Evolutionary conservation across 1,140 invertebrate genomes (phyloP).

Genomic region (Lerema accius): DNA sequence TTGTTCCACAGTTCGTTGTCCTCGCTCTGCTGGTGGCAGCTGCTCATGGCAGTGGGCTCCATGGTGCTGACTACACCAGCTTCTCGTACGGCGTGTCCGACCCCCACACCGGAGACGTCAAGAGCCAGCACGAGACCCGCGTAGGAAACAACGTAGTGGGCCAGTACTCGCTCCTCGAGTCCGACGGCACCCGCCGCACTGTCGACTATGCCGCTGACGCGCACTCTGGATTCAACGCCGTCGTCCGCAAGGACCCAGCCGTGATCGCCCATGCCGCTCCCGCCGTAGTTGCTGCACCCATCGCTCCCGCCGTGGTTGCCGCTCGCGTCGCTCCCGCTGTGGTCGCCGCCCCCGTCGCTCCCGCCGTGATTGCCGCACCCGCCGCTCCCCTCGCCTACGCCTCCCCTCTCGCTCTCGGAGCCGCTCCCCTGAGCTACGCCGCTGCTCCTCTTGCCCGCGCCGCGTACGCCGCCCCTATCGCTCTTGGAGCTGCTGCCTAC

Average conservation of each 20-base stretch:
- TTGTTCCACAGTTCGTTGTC: conserved; percentile 49
- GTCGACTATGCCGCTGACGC: conserved; percentile 78
- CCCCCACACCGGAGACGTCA: conserved; percentile 81
- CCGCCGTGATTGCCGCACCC: conserved; percentile 15
- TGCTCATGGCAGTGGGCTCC: conserved; percentile 43
- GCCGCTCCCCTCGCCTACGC: conserved; percentile 16
- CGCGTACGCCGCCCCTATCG: conserved; percentile 40
- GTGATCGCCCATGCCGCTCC: conserved; percentile 41
- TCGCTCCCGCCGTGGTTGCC: conserved; percentile 25
- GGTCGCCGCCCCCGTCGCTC: conserved; percentile 35
- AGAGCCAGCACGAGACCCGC: conserved; percentile 78
- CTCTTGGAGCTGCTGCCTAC: conserved; percentile 35
- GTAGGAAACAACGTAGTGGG: conserved; percentile 84
- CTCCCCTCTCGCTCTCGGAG: conserved; percentile 10
- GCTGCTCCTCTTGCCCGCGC: conserved; percentile 37
- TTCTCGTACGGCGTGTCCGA: conserved; percentile 78
- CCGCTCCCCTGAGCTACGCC: conserved; percentile 50
- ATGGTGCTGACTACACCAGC: conserved; percentile 53
- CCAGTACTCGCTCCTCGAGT: conserved; percentile 72
- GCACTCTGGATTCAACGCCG: conserved; percentile 79
- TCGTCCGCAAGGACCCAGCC: conserved; percentile 75
- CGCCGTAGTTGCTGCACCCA: conserved; percentile 39
- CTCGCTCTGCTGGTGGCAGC: conserved; percentile 46
- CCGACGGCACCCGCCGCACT: conserved; percentile 76
- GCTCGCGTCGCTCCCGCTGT: conserved; percentile 38